Evolutionary conservation across 92 coral and sea anemone species (phyloP), one percentile per base, ranked within the genome.

Genomic region (Umimayanthus chanpuru): DNA sequence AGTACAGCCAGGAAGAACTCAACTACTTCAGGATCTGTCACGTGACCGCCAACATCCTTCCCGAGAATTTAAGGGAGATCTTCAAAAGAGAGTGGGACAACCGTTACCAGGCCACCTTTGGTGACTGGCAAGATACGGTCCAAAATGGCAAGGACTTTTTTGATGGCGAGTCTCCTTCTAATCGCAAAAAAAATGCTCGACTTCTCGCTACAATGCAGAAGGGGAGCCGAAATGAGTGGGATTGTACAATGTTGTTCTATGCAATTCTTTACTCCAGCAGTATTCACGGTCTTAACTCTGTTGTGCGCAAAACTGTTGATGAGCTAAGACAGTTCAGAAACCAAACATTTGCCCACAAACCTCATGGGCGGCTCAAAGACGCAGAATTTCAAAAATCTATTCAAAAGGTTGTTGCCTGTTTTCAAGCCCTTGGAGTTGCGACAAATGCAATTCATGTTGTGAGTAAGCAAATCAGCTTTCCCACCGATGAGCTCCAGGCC

Each of bases 181-280:
- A 66, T 32, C 79, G 56, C 21, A 73, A 14, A 80, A 70, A 53
- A 67, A 67, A 87, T 77, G 26, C 75, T 0, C 61, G 26, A 0
- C 67, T 86, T 28, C 80, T 86, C 11, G 76, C 94, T 12, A 58
- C 74, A 3, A 90, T 88, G 67, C 40, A 4, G 15, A 65, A 85
- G 14, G 95, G 95, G n/a, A 81, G 88, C 76, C 78, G 79, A 30
- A 77, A 56, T 11, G 91, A 90, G 30, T 93, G 93, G 95, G 95
- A 90, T 55, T 79, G 93, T 55, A 90, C 91, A 12, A 61, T 77
- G 61, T 85, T 93, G 39, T 89, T 91, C 70, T 91, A 89, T 58
- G 92, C 94, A 20, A 84, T 93, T n/a, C 89, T 91, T 26, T 89
- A 55, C 76, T 91, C 96, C n/a, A 80, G 86, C 58, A 78, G 87